Conservation (phyloP, 2,113 vertebrate species). For the Ondatra zibethicus region DNA sequence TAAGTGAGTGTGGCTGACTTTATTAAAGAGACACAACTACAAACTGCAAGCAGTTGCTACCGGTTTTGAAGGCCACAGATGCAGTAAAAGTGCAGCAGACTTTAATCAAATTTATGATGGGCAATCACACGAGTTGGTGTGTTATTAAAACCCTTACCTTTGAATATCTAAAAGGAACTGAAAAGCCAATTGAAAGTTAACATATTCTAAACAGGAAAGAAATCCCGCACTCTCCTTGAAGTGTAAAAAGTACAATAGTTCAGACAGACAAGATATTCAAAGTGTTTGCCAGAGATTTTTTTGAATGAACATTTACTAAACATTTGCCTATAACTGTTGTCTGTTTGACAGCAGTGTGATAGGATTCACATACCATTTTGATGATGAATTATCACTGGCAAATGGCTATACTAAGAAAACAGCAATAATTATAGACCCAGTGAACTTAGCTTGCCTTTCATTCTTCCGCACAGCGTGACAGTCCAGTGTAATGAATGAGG, state of each 20-base stretch:
- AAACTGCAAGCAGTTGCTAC: background rate
- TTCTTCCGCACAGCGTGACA: background rate
- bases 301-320: background rate
- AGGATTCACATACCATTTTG: background rate
- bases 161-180: background rate
- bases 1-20: background rate
- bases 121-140: background rate
- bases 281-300: background rate
- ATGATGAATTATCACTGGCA: background rate
- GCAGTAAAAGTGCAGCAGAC: background rate
- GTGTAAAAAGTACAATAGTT: background rate
- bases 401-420: background rate
- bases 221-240: background rate
- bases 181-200: background rate
- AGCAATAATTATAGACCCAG: background rate
- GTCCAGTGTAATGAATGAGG: background rate
- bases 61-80: background rate
- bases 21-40: background rate
- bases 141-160: slow-evolving; percentile 3
- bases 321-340: background rate
- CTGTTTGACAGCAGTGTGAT: background rate
- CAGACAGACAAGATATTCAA: background rate
- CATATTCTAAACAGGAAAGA: background rate
- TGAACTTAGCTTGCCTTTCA: background rate
- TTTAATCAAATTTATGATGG: background rate